These are phyloP conservation scores for Mythimna impura DNA, from an alignment of 2,888 invertebrate species.

Conservation along the genomic window DNA sequence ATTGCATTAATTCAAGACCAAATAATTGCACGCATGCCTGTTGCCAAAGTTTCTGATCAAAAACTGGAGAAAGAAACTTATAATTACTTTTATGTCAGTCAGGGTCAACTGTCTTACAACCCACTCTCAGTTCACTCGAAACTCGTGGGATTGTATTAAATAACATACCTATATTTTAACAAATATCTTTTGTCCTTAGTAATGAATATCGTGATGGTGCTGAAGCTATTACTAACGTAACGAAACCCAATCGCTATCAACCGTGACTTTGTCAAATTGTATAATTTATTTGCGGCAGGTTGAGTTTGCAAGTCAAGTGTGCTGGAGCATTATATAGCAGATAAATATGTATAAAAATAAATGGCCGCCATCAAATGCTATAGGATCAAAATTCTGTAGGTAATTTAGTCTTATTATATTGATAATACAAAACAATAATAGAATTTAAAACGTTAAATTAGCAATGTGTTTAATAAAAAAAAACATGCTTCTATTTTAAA, in stretches of 20 bases:
- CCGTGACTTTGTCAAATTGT: slow-evolving; percentile 1
- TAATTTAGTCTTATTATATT: background rate
- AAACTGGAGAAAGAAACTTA: slow-evolving; percentile 44
- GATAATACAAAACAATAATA: background rate
- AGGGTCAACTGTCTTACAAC: slow-evolving; percentile 53
- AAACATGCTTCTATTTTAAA: background rate
- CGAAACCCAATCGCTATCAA: background rate
- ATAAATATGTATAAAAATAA: too few relatives aligned
- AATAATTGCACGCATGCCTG: slow-evolving; percentile 15
- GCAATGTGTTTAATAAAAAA: background rate
- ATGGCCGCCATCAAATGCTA: too few relatives aligned
- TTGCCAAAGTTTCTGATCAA: slow-evolving; percentile 10
- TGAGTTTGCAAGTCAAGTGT: slow-evolving; percentile 17
- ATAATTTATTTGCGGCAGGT: background rate
- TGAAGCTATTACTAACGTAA: slow-evolving; percentile 5
- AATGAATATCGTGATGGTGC: slow-evolving; percentile 17
- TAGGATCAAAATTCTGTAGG: too few relatives aligned
- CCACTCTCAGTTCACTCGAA: slow-evolving; percentile 32
- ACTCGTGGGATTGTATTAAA: slow-evolving; percentile 18
- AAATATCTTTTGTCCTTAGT: slow-evolving; percentile 20
- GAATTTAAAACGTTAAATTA: background rate
- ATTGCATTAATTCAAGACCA: slow-evolving; percentile 21
- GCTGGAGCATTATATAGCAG: background rate
- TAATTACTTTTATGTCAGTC: slow-evolving; percentile 57
- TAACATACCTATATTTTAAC: background rate